Evolutionary conservation across 2,113 vertebrate genomes (phyloP), one percentile per base, ranked within the genome.

Genomic region (Suricata suricatta): DNA sequence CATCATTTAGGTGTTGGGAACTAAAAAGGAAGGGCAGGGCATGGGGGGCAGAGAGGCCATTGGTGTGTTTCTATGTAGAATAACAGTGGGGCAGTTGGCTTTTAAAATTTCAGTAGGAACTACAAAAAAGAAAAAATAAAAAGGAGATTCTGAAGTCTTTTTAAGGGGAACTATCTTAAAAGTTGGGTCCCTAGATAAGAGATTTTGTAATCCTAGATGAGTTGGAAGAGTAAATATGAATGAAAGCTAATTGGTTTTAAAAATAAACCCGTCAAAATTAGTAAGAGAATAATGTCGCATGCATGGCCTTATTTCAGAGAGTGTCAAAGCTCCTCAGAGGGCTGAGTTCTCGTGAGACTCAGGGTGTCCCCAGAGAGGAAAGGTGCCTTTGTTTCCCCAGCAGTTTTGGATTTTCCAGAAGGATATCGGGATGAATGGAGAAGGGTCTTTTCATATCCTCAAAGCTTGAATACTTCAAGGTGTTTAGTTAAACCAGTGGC

Each of bases 241-340:
- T 90, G 90, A 94, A 94, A 66, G 85, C 72, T 93, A 92, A 95
- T 82, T 88, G 90, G 52, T 66, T 97, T 97, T 82, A 97, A 93
- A 85, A 93, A 89, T 81, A 93, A 94, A 54, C 64, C 50, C 79
- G 92, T 96, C 80, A 50, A 89, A 76, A 81, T 96, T 92, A 92
- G 54, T 63, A 71, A 84, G 57, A 90, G 84, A 89, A 66, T 69
- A 76, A 87, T 44, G n/a, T 85, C 50, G 9, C n/a, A n/a, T 57
- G 89, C 60, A 60, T 52, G 5, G 60, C 60, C 71, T 84, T 68
- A 66, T 80, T 93, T 57, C 29, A 9, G 0, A 69, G 35, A 96
- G 31, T 47, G 29, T 38, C 35, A 7, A 38, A 81, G 57, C 38
- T 92, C 57, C 92, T 95, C 29, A 80, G 52, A 90, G 57, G 60